These are phyloP conservation scores for Hypotaenidia philippensis DNA, from an alignment of 2,797 vertebrate species.

Conservation along the genomic window DNA sequence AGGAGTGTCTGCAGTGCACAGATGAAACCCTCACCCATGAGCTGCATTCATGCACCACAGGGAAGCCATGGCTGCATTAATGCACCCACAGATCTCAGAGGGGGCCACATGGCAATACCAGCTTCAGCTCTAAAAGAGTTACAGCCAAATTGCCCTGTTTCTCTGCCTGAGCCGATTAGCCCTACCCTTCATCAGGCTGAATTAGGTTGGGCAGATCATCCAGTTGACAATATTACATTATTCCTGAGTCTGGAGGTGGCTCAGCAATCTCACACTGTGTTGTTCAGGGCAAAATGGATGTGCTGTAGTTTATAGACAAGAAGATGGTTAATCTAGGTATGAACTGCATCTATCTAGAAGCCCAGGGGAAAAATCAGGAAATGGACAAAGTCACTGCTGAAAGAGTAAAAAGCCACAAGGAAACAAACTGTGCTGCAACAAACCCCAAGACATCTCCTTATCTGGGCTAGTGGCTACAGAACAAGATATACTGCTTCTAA, in stretches of 20 bases:
- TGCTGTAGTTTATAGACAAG: neutral
- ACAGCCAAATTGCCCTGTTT: fast-evolving
- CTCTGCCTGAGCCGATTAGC: fast-evolving
- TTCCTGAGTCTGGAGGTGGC: neutral
- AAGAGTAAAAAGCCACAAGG: neutral
- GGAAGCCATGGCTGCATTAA: neutral
- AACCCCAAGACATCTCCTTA: neutral
- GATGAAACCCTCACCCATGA: neutral
- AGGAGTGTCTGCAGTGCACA: fast-evolving
- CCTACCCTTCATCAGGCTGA: fast-evolving
- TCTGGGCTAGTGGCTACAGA: neutral
- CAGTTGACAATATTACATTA: fast-evolving
- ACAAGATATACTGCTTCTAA: neutral
- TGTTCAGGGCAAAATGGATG: neutral
- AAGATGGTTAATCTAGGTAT: neutral
- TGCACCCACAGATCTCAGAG: fast-evolving
- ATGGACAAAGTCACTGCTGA: neutral
- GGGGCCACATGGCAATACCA: fast-evolving
- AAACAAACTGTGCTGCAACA: neutral
- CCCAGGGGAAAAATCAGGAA: neutral
- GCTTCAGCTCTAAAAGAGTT: neutral
- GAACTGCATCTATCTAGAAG: neutral
- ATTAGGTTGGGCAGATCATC: fast-evolving
- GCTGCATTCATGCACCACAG: neutral
- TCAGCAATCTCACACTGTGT: neutral